phyloP scores from a whole-genome alignment of 2,888 invertebrate genomes.

The Phalera bucephala region DNA sequence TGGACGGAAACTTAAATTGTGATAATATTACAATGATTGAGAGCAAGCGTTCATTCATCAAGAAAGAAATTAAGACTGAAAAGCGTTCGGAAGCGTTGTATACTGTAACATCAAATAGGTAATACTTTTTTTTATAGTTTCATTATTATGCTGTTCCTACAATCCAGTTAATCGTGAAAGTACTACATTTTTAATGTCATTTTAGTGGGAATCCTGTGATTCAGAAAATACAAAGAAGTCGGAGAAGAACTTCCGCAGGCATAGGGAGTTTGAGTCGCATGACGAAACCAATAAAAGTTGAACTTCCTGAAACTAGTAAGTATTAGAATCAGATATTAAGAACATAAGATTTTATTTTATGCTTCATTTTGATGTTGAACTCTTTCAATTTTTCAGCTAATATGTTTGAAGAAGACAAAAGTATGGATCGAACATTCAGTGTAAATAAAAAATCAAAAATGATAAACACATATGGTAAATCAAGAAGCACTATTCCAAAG shows the following conservation, averaged over 20 bases:
- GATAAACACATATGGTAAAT: slow-evolving; percentile 64
- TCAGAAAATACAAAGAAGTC: slow-evolving; percentile 60
- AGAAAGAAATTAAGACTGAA: slow-evolving; percentile 60
- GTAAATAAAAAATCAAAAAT: slow-evolving; percentile 66
- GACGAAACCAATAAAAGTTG: slow-evolving; percentile 49
- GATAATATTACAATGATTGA: slow-evolving; percentile 64
- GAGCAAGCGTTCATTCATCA: slow-evolving; percentile 52
- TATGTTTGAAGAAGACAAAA: slow-evolving; percentile 46
- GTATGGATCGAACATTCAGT: slow-evolving; percentile 43
- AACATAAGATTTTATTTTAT: too few relatives aligned
- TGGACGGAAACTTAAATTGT: slow-evolving; percentile 44
- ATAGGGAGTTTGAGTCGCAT: slow-evolving; percentile 62
- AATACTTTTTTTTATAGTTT: slow-evolving; percentile 6
- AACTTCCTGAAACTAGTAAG: slow-evolving; percentile 48
- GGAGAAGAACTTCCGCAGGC: slow-evolving; percentile 49
- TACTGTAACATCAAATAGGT: slow-evolving; percentile 68
- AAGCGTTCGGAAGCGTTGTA: slow-evolving; percentile 56
- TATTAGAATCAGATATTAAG: too few relatives aligned
- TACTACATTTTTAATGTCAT: slow-evolving; percentile 1
- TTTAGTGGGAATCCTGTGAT: slow-evolving; percentile 64
- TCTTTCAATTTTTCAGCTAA: slow-evolving; percentile 49
- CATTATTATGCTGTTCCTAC: too few relatives aligned
- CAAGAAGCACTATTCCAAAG: slow-evolving; percentile 41
- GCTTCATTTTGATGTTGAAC: too few relatives aligned
- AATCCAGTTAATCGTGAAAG: background rate